Conservation (phyloP, 1,140 invertebrate genomes). For the Lethocerus indicus region DNA sequence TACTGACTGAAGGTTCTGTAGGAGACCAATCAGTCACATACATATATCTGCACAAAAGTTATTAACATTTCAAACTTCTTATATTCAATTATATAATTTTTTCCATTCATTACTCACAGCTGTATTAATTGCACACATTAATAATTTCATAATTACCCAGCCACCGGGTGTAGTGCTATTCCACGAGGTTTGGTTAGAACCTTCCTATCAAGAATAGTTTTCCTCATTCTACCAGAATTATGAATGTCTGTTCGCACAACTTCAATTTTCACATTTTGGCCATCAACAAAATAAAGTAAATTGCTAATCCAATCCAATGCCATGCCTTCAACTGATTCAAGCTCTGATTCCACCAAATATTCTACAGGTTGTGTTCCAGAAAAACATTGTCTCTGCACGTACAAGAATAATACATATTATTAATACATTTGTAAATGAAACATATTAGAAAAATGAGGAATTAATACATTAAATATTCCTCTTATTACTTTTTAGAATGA, state of each 20-base stretch:
- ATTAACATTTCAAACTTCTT: not conserved
- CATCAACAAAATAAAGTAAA: constrained; percentile 82
- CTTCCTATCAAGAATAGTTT: constrained; percentile 52
- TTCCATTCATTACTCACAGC: not conserved
- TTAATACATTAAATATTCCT: not conserved
- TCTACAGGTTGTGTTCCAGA: constrained; percentile 39
- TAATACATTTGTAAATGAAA: not conserved
- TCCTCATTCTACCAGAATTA: constrained; percentile 50
- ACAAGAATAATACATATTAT: constrained; percentile 5
- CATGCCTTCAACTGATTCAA: constrained; percentile 80
- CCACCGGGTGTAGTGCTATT: constrained; percentile 70
- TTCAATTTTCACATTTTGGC: constrained; percentile 57
- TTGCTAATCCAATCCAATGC: constrained; percentile 87
- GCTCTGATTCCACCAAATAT: constrained; percentile 49
- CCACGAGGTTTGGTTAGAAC: constrained; percentile 66
- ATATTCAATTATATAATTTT: not conserved
- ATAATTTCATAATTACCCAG: constrained; percentile 31
- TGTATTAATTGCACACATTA: not conserved
- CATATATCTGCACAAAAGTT: constrained; percentile 34
- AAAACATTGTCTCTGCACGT: constrained; percentile 47
- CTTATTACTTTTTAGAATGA: not conserved
- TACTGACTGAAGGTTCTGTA: constrained; percentile 54
- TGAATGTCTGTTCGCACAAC: constrained; percentile 53
- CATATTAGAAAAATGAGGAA: not conserved
- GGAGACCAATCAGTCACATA: constrained; percentile 91